Conservation (phyloP, 2,113 vertebrate genomes). For the Melanerpes formicivorus region DNA sequence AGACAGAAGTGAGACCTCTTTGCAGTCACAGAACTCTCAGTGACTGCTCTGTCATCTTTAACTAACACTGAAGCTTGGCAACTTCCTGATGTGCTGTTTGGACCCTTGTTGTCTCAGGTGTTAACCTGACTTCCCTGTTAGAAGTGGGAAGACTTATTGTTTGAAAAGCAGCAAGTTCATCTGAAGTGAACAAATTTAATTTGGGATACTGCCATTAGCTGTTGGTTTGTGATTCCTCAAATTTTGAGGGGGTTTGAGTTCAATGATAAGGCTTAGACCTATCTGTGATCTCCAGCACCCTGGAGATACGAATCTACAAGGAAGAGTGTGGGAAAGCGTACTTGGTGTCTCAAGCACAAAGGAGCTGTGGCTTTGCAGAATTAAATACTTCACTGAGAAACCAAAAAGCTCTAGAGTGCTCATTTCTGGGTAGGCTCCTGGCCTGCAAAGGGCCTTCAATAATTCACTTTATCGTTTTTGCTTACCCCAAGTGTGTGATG, state of each 20-base stretch:
- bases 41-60: neutral
- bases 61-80: neutral
- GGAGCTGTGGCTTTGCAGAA: neutral
- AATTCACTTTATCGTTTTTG: neutral
- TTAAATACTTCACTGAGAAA: neutral
- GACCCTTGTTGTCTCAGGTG: neutral
- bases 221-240: neutral
- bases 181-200: neutral
- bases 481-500: neutral
- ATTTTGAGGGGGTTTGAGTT: neutral
- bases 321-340: neutral
- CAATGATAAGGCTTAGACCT: neutral
- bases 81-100: neutral
- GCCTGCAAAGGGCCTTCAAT: neutral
- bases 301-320: neutral
- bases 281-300: neutral
- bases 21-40: neutral
- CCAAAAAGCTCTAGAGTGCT: neutral
- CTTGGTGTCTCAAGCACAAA: neutral
- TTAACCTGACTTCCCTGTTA: neutral
- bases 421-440: neutral
- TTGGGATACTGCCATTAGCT: neutral
- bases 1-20: neutral
- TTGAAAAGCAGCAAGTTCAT: neutral
- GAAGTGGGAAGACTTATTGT: neutral